Conservation (phyloP, 2,797 vertebrate species). For the Podarcis siculus region DNA sequence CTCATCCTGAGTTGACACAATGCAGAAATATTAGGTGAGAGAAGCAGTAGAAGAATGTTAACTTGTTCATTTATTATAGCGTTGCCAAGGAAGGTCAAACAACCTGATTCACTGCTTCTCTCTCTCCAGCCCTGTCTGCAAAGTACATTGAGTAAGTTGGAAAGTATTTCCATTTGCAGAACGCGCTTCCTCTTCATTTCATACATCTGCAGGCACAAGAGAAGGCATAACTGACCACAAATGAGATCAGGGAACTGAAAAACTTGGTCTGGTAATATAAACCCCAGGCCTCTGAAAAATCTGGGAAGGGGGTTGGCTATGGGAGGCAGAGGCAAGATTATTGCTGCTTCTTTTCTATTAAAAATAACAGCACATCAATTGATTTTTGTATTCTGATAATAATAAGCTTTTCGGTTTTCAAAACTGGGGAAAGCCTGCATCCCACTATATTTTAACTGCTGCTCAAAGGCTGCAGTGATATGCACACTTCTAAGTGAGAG, state of each 20-base stretch:
- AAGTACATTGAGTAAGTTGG: conserved; percentile 74
- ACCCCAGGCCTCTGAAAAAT: conserved; percentile 70
- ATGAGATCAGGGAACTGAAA: conserved; percentile 75
- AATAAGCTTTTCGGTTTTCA: conserved; percentile 36
- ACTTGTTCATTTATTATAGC: conserved; percentile 66
- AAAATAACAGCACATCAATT: conserved; percentile 70
- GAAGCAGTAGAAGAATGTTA: conserved; percentile 63
- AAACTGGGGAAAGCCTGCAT: too few relatives aligned
- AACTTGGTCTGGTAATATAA: conserved; percentile 70
- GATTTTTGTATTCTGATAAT: conserved; percentile 73
- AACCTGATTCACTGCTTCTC: conserved; percentile 54
- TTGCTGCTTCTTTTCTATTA: conserved; percentile 60
- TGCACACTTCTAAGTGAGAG: too few relatives aligned
- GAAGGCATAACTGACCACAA: conserved; percentile 68
- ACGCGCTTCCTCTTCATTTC: conserved; percentile 70
- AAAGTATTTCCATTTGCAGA: conserved; percentile 75
- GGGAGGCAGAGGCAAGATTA: conserved; percentile 24
- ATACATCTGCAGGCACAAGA: conserved; percentile 74
- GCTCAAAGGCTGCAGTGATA: not conserved
- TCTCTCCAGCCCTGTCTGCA: conserved; percentile 65
- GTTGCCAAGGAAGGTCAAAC: conserved; percentile 74
- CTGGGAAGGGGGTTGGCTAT: conserved; percentile 52
- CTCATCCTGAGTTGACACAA: not conserved
- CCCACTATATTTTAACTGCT: not conserved
- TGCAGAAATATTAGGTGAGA: conserved; percentile 40